Conservation (phyloP, 2,797 vertebrate species). For the Leuciscus waleckii region DNA sequence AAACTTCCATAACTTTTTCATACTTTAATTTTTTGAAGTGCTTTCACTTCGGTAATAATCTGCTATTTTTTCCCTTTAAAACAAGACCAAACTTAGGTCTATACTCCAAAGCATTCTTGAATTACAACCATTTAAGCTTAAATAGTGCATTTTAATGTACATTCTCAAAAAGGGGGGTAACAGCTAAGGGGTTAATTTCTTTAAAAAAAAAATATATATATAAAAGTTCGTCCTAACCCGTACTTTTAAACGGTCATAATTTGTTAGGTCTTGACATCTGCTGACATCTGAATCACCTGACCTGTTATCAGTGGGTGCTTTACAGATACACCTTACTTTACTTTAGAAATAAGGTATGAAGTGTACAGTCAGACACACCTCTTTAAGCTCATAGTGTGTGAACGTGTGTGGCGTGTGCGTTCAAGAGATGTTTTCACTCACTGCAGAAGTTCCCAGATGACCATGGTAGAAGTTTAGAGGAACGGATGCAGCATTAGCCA, state of each 20-base stretch:
- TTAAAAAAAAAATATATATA: not conserved
- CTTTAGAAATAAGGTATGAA: not conserved
- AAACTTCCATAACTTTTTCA: no score
- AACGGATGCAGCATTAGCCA: constrained; percentile 77
- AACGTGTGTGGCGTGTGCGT: constrained; percentile 3
- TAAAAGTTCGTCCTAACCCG: no score
- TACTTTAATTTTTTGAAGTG: no score
- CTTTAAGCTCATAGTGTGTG: not conserved
- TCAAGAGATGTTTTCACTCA: constrained; percentile 72
- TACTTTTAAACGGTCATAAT: not conserved
- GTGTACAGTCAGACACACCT: not conserved
- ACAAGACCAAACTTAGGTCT: no score
- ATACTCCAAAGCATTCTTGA: no score
- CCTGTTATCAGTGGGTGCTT: constrained; percentile 1
- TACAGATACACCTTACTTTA: constrained; percentile 7
- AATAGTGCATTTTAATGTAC: no score
- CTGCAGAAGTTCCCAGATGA: constrained; percentile 81
- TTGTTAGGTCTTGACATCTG: not conserved
- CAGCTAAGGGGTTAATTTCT: not conserved
- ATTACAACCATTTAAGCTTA: no score
- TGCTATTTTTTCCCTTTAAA: no score
- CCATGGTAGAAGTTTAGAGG: constrained; percentile 60
- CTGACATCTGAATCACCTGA: constrained; percentile 14
- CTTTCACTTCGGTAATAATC: no score
- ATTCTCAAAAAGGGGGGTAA: no score